These are phyloP conservation scores for Ylistrum balloti DNA, from an alignment of 1,140 invertebrate species.

Conservation along the genomic window DNA sequence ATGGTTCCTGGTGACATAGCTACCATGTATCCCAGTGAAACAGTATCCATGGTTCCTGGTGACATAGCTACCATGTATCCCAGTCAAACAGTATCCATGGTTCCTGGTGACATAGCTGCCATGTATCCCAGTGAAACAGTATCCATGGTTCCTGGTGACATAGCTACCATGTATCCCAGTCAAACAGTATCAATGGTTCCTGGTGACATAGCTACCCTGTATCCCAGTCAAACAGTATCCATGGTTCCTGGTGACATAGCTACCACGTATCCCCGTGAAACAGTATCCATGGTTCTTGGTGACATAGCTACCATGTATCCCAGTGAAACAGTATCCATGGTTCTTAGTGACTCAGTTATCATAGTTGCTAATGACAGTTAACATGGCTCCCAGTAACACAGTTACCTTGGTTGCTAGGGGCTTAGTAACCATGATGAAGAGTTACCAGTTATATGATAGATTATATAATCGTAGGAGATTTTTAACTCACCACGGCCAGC, in stretches of 20 bases:
- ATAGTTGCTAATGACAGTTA: no score
- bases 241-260: neutral
- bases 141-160: neutral
- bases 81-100: neutral
- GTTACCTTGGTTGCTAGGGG: no score
- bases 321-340: neutral
- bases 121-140: no score
- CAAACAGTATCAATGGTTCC: neutral
- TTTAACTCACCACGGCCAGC: constrained; percentile 84
- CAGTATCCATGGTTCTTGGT: neutral
- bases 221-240: no score
- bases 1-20: no score
- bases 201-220: no score
- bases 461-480: neutral
- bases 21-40: neutral
- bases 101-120: neutral
- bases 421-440: no score
- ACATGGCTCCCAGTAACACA: no score
- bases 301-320: neutral
- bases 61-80: neutral
- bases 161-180: neutral
- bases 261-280: neutral
- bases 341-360: no score
- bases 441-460: neutral
- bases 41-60: neutral